A percentile compares a stretch with the other conserved stretches of the same genome.
phyloP scores from a whole-genome alignment of 1,140 invertebrate species.

The Drosophila lini region DNA sequence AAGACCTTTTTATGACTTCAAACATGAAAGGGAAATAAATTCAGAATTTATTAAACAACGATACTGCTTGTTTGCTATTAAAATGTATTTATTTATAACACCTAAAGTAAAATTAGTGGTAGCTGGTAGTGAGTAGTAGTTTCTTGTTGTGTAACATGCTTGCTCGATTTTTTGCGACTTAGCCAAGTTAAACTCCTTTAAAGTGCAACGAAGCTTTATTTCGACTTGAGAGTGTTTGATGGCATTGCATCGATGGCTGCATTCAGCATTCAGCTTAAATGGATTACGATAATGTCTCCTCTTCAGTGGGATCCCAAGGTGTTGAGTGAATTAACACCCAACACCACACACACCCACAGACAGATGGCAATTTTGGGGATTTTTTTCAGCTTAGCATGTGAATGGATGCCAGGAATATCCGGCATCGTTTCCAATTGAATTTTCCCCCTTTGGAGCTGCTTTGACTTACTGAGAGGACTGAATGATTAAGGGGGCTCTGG shows the following conservation, averaged over 20 bases:
- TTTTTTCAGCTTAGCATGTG: constrained; percentile 23
- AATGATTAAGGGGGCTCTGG: constrained; percentile 25
- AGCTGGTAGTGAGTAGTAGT: not conserved
- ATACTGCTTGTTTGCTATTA: not conserved
- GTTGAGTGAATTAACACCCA: constrained; percentile 50
- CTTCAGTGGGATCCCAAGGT: constrained; percentile 31
- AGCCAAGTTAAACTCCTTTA: constrained; percentile 18
- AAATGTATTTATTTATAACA: not conserved
- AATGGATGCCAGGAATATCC: constrained; percentile 26
- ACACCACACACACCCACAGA: constrained; percentile 2
- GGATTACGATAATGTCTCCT: constrained; percentile 52
- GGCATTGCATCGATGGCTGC: constrained; percentile 37
- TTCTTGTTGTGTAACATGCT: not conserved
- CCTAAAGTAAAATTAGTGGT: no score
- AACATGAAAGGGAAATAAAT: not conserved
- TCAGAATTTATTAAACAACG: not conserved
- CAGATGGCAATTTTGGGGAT: constrained; percentile 24
- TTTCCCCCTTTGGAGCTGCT: constrained; percentile 5
- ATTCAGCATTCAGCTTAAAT: constrained; percentile 49
- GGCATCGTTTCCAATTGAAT: constrained; percentile 38
- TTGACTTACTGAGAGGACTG: not conserved
- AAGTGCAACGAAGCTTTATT: constrained; percentile 33
- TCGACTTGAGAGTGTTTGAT: constrained; percentile 15
- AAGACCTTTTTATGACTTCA: not conserved
- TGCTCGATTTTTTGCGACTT: not conserved